phyloP scores from a whole-genome alignment of 2,113 vertebrate species.

The Epinephelus lanceolatus region DNA sequence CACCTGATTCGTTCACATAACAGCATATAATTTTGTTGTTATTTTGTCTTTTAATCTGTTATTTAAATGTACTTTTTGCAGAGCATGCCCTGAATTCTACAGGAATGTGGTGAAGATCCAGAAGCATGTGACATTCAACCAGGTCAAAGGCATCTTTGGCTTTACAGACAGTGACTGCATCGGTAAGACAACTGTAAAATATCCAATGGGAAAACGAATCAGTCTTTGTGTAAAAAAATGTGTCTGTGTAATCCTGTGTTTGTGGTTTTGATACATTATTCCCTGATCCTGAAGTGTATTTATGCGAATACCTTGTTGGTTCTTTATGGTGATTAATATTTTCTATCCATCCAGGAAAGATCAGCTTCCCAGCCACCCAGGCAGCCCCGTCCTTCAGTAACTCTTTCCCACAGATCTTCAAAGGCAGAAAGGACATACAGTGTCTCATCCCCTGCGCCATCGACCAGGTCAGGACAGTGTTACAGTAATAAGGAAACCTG shows the following conservation, averaged over 20 bases:
- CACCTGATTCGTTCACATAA: neutral
- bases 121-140: conserved; percentile 98
- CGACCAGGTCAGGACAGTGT: conserved; percentile 89
- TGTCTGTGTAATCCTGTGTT: neutral
- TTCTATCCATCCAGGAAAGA: conserved; percentile 89
- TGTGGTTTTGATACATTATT: neutral
- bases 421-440: conserved; percentile 88
- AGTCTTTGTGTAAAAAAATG: neutral
- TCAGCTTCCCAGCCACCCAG: conserved; percentile 97
- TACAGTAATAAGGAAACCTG: neutral
- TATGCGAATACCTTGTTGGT: neutral
- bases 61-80: conserved; percentile 66
- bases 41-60: neutral
- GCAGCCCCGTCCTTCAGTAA: conserved; percentile 96
- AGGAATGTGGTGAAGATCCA: conserved; percentile 94
- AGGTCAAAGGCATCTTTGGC: conserved; percentile 99
- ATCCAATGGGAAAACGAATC: no score
- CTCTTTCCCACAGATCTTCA: conserved; percentile 96
- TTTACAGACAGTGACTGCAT: conserved; percentile 98
- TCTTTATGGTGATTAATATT: neutral
- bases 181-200: conserved; percentile 81
- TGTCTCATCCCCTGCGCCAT: conserved; percentile 99
- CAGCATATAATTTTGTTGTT: neutral
- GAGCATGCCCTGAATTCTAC: conserved; percentile 91
- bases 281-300: neutral